These are phyloP conservation scores for Brachylomia viminalis DNA, from an alignment of 2,888 invertebrate genomes.

Conservation along the genomic window DNA sequence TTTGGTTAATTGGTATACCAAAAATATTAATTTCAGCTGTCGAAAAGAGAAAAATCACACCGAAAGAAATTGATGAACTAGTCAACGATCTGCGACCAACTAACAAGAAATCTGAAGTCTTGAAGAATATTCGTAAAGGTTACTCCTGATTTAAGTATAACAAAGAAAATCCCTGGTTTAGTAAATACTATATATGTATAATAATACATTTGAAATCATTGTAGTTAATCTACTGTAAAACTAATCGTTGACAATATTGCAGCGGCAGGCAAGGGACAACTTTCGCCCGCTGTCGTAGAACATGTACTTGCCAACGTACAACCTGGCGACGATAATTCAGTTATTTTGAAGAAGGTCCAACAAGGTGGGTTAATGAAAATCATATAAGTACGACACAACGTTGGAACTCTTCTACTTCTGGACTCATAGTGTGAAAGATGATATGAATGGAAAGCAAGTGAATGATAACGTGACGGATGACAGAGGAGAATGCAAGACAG, in stretches of 20 bases:
- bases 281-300: slow-evolving; percentile 37
- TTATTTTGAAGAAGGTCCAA: slow-evolving; percentile 23
- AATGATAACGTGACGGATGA: too few species aligned
- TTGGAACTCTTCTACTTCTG: too few species aligned
- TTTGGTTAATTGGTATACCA: neutral
- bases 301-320: slow-evolving; percentile 6
- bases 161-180: neutral
- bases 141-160: neutral
- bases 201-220: neutral
- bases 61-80: slow-evolving; percentile 32
- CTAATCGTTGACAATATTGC: slow-evolving; percentile 18
- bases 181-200: neutral
- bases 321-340: slow-evolving; percentile 11
- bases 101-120: slow-evolving; percentile 35
- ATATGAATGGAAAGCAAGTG: too few species aligned
- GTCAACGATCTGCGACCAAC: slow-evolving; percentile 35
- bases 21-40: slow-evolving; percentile 31
- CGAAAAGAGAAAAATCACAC: slow-evolving; percentile 27
- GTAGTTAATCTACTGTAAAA: neutral
- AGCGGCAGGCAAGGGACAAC: slow-evolving; percentile 33
- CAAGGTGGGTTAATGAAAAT: slow-evolving; percentile 20
- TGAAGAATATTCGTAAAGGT: slow-evolving; percentile 43
- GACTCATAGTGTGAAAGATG: too few species aligned
- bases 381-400: too few species aligned
- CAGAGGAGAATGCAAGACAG: too few species aligned